phyloP scores from a whole-genome alignment of 2,888 invertebrate species.

The Drosophila diplacantha region DNA sequence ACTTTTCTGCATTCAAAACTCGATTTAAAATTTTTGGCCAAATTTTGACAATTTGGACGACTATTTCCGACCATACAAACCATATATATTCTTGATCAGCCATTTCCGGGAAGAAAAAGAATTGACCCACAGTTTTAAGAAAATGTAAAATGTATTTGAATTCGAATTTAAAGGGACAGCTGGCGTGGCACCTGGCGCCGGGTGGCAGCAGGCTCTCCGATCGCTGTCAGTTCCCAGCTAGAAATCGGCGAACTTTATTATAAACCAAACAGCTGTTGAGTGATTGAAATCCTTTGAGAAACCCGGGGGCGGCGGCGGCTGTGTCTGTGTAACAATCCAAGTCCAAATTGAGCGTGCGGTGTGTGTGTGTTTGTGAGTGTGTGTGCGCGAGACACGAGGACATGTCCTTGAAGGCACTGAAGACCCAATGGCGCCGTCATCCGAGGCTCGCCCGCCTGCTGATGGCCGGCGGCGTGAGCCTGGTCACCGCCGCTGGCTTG shows the following conservation, averaged over 20 bases:
- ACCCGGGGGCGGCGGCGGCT: conserved; percentile 2
- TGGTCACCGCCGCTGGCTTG: conserved; percentile 58
- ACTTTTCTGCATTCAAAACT: no score
- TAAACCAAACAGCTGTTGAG: background rate
- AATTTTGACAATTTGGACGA: no score
- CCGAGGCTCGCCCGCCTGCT: background rate
- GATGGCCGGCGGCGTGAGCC: background rate
- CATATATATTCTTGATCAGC: no score
- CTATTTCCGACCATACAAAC: no score
- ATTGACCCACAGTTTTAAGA: no score
- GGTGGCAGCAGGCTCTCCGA: background rate
- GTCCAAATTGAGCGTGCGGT: background rate
- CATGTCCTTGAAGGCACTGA: conserved; percentile 1
- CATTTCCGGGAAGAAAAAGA: no score
- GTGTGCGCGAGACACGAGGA: background rate
- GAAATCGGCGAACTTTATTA: background rate
- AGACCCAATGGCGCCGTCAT: conserved; percentile 1
- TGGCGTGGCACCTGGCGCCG: no score
- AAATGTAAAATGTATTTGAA: no score
- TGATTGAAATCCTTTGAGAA: background rate
- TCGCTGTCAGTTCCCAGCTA: background rate
- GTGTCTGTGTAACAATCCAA: background rate
- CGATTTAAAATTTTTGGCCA: no score
- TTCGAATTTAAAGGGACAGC: no score
- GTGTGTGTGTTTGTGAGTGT: background rate